Evolutionary conservation across 2,888 invertebrate species (phyloP), one percentile per base, ranked within the genome.

Genomic region (Ommatoiulus sabulosus): DNA sequence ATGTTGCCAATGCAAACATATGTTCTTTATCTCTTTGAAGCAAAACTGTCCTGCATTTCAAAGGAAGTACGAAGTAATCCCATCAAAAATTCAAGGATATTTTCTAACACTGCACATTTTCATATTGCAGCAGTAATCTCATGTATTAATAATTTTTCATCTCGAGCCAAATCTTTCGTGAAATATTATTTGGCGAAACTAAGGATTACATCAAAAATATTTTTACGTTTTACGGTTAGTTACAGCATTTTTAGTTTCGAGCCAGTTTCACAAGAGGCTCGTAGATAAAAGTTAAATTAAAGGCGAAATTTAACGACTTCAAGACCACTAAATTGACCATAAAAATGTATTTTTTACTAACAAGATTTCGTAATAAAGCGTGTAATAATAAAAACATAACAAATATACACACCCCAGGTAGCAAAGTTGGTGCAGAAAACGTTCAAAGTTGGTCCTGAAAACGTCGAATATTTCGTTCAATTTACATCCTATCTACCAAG

Each of bases 91-190:
- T 20, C n/a, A 63, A 63, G 63, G 6, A 63, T 20, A 17, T 63
- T 63, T 20, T 63, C 63, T 17, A 63, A 63, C 63, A 6, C 20
- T 0, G 20, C 20, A 63, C 20, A 63, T 57, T 7, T 20, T 17
- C 63, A 20, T 63, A 63, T 63, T 63, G 20, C 6, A 5, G 10
- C 52, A 15, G 57, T 3, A 17, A 20, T 63, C 63, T 63, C 63
- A 63, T 63, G 63, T 20, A 63, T 63, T 63, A 63, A 63, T 20
- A 63, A 63, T 63, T 63, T 63, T 63, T 63, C 63, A 63, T 63
- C 20, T 63, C 4, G 5, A n/a, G 20, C 10, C 0, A 63, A 63
- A 20, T 8, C 63, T 20, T 63, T 63, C 63, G 20, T 10, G 20
- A 6, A 20, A 63, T 63, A 20, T 20, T 7, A 63, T 63, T 63